Evolutionary conservation across 1,140 invertebrate species (phyloP), one percentile per base, ranked within the genome.

Genomic region (Apis dorsata): DNA sequence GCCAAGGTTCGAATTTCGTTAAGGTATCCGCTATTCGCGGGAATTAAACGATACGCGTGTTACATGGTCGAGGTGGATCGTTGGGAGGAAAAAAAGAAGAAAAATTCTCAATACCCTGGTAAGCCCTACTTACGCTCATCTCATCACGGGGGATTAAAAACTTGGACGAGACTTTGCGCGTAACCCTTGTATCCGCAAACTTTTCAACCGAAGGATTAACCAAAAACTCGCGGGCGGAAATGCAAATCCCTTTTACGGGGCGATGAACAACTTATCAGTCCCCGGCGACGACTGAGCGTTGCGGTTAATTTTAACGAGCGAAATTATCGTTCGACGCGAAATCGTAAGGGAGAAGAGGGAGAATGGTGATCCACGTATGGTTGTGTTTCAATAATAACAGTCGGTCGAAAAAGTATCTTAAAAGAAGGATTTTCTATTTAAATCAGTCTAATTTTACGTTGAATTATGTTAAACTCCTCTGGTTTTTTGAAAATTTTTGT

Each of bases 1-100:
- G 65, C 65, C 55, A 24, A 74, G 78, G 83, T 88, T 84, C 73
- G 73, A 86, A 88, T 88, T 88, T 88, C 86, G 88, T 88, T 86
- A 86, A 88, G 71, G 71, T 44, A 59, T 83, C 82, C 72, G 49
- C 63, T 57, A 68, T 82, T 76, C 51, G 71, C 65, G 60, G 75
- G 21, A 49, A 34, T 82, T 85, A 85, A 72, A 69, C 60, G 74
- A 78, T 74, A 69, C 53, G 57, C 53, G 60, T 24, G n/a, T 24
- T 66, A 49, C 51, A 66, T 60, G n/a, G 1, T 12, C 62, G 10
- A n/a, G 49, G 8, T 2, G 8, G 17, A 17, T 9, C 1, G 7
- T 17, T 1, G 24, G 24, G 15, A 2, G 34, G 2, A 34, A 9
- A 28, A 8, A 0, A 8, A 17, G 21, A 28, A 3, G 44, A 21